Conservation (phyloP, 2,113 vertebrate genomes). For the Pycnonotus jocosus region DNA sequence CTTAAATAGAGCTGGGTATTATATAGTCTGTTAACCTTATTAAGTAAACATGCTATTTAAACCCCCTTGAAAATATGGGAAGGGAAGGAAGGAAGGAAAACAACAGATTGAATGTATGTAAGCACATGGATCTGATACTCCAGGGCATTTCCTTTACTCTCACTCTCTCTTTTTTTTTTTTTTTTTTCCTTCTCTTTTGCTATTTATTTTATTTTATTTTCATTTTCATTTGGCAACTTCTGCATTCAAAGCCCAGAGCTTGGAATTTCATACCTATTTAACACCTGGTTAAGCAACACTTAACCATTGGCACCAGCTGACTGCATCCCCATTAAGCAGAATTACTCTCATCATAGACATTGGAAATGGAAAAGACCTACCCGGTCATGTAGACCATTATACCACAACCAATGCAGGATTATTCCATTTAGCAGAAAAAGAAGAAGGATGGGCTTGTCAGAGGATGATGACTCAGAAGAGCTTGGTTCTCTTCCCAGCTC, state of each 20-base stretch:
- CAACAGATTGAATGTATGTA: background rate
- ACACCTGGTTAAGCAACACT: slow-evolving; percentile 65
- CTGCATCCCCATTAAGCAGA: slow-evolving; percentile 62
- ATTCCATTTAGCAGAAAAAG: slow-evolving; percentile 49
- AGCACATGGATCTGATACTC: background rate
- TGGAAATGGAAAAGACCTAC: slow-evolving; percentile 65
- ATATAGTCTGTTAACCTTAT: background rate
- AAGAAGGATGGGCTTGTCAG: slow-evolving; percentile 55
- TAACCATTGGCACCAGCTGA: slow-evolving; percentile 65
- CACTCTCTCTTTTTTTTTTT: background rate
- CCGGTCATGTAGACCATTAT: slow-evolving; percentile 51
- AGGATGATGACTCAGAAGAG: slow-evolving; percentile 47
- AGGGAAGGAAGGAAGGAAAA: background rate
- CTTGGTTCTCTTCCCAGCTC: slow-evolving; percentile 33
- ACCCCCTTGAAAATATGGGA: background rate
- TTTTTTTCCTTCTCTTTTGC: background rate
- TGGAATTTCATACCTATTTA: slow-evolving; percentile 66
- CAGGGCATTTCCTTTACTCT: background rate
- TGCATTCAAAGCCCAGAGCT: slow-evolving; percentile 45
- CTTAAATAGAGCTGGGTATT: background rate
- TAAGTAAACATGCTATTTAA: slow-evolving; percentile 30
- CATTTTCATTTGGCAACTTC: slow-evolving; percentile 57
- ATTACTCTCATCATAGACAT: slow-evolving; percentile 60
- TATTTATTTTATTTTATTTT: slow-evolving; percentile 60
- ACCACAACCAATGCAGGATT: slow-evolving; percentile 48